Evolutionary conservation across 2,113 vertebrate genomes (phyloP).

Genomic region (Anser cygnoides): DNA sequence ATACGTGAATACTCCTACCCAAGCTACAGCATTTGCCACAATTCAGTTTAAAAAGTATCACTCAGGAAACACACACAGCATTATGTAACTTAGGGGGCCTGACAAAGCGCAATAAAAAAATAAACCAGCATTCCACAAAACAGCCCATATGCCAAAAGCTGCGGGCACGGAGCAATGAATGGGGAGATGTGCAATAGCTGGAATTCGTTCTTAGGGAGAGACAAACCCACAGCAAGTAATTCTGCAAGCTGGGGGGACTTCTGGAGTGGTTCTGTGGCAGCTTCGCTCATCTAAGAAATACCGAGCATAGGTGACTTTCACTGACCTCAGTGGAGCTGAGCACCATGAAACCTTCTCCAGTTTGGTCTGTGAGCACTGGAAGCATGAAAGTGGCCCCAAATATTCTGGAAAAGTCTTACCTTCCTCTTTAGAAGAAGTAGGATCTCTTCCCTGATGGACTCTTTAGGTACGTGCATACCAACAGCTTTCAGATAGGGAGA

Average conservation of each 20-base stretch:
- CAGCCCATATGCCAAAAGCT: not conserved
- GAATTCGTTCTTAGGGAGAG: not conserved
- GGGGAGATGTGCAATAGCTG: not conserved
- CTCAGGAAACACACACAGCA: not conserved
- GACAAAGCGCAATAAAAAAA: not conserved
- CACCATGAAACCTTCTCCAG: not conserved
- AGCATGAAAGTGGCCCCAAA: not conserved
- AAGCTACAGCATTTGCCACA: not conserved
- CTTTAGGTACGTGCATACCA: not conserved
- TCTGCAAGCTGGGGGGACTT: not conserved
- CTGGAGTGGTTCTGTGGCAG: not conserved
- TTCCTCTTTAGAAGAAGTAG: not conserved
- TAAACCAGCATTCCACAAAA: not conserved
- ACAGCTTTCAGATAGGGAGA: not conserved
- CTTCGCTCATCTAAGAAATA: not conserved
- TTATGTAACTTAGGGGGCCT: not conserved
- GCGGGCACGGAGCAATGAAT: not conserved
- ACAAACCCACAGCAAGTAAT: not conserved
- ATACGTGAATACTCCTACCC: not conserved
- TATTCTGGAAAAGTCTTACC: not conserved
- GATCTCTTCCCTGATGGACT: not conserved
- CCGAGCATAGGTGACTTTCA: not conserved
- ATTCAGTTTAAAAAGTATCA: not conserved
- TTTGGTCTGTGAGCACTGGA: not conserved
- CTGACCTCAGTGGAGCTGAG: not conserved